Evolutionary conservation across 2,113 vertebrate species (phyloP).

Genomic region (Anhinga rufa): DNA sequence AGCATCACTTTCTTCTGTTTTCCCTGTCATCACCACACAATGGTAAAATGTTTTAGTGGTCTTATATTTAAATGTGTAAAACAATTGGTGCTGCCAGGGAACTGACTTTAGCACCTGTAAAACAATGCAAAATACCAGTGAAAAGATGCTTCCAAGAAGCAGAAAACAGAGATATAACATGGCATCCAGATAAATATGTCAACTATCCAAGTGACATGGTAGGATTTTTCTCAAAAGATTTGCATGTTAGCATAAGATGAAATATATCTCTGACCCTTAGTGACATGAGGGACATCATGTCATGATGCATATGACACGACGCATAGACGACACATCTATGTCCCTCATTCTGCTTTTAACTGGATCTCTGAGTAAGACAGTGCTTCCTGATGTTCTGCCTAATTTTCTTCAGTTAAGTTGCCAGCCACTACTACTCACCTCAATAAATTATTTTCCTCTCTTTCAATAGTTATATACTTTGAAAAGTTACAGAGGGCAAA

Average conservation of each 20-base stretch:
- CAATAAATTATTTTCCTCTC: neutral
- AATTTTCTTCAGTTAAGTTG: neutral
- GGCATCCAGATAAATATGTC: neutral
- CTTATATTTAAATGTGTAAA: neutral
- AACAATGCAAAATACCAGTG: neutral
- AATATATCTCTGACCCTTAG: neutral
- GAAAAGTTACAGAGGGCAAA: neutral
- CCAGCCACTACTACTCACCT: neutral
- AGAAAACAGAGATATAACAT: neutral
- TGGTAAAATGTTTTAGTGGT: neutral
- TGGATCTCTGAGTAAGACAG: neutral
- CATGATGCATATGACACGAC: too few relatives aligned
- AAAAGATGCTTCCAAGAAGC: neutral
- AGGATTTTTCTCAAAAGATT: neutral
- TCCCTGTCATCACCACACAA: neutral
- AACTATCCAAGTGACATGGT: neutral
- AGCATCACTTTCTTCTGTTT: neutral
- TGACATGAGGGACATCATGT: too few relatives aligned
- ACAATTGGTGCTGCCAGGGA: neutral
- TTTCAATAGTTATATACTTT: neutral
- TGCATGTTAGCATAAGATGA: neutral
- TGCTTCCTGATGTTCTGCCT: neutral
- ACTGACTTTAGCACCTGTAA: neutral
- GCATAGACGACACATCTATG: too few relatives aligned
- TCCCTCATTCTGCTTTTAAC: neutral